Evolutionary conservation across 2,113 vertebrate species (phyloP).

Genomic region (Burhinus oedicnemus): DNA sequence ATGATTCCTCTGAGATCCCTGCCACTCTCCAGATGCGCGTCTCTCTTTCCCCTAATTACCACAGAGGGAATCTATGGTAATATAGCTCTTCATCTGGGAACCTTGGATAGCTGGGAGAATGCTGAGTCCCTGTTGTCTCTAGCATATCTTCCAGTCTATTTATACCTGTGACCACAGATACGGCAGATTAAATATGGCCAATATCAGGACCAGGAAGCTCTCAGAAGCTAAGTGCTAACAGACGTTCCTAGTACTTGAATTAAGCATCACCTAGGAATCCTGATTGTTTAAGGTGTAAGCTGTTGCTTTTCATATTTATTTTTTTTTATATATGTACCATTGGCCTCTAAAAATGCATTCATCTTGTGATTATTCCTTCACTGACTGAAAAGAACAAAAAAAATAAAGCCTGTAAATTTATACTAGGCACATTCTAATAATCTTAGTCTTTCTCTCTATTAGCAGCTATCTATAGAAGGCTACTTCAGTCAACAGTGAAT

Average conservation of each 20-base stretch:
- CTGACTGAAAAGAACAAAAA: background rate
- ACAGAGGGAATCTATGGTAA: rapidly evolving
- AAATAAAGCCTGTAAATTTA: background rate
- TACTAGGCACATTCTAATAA: background rate
- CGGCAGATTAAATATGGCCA: background rate
- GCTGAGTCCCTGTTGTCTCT: too few relatives aligned
- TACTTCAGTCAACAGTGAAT: background rate
- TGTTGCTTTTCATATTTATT: background rate
- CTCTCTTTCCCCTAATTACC: background rate
- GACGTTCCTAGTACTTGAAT: background rate
- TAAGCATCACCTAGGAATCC: background rate
- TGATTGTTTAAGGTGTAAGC: background rate
- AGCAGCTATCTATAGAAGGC: background rate
- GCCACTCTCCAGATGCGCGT: background rate
- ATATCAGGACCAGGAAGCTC: background rate
- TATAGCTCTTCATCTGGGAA: background rate
- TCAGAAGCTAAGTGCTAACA: background rate
- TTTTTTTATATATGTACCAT: background rate
- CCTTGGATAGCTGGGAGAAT: background rate
- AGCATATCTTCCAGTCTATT: background rate
- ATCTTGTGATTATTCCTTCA: background rate
- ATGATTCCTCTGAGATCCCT: background rate
- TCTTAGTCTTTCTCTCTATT: background rate
- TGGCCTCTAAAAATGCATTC: background rate
- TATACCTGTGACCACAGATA: background rate